Base-by-base conservation (phyloP, 2,888 invertebrate species). In the Drepana falcataria region DNA sequence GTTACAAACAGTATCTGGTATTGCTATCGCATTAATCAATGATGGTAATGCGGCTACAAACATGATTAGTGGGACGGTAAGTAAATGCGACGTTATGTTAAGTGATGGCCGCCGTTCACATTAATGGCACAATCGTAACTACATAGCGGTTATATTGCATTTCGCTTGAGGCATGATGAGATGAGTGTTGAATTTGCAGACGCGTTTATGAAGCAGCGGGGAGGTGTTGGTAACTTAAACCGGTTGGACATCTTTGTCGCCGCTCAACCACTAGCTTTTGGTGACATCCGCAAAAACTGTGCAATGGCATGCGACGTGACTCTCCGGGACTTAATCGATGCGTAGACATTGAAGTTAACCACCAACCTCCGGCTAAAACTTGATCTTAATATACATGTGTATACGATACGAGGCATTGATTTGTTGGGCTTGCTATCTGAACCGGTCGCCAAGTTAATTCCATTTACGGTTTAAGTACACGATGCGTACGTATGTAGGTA, bases 261-360 rank as follows among this genome's bases (percentile, higher is more conserved):
- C 71, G 76, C 70, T 72, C 81, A 79, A 75, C 79, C 78, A 78
- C 81, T 82, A 79, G 75, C 81, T 86, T 87, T 89, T 83, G 87
- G 90, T 84, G 87, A 87, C 88, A 90, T 86, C 79, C 81, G 83
- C 89, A 89, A 90, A 89, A 89, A 89, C 80, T 83, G 77, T 77
- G 80, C 81, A 78, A 76, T 75, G 85, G 82, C 79, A 85, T 86
- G 79, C 83, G 74, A 64, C 75, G 75, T 73, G 76, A 76, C 76
- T 82, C 81, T 76, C 79, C 70, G 77, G 75, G 68, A 77, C 76
- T 78, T 82, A 81, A 84, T 85, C 81, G 79, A 79, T 79, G 79
- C 70, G 67, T 74, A 75, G 71, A 75, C 71, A 69, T 67, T 66
- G 63, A 71, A 72, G 67, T 68, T 68, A 74, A 78, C 76, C 72